Conservation (phyloP, 2,888 invertebrate genomes). For the Nephrotoma appendiculata region DNA sequence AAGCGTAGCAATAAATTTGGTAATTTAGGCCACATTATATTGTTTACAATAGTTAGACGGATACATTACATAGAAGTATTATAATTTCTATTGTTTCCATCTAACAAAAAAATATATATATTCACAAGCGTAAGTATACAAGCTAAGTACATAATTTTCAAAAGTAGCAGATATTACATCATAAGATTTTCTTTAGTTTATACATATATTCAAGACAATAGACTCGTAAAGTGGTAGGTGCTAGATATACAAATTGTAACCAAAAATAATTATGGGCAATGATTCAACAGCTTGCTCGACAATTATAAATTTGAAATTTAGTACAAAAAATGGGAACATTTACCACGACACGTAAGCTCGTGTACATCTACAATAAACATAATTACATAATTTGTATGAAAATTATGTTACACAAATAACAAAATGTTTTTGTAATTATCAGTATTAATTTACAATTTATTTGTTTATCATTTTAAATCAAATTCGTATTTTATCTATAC, state of each 20-base stretch:
- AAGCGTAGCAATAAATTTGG: neutral
- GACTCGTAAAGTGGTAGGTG: neutral
- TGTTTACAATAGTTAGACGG: neutral
- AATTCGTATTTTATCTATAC: neutral
- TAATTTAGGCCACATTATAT: neutral
- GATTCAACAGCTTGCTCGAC: neutral
- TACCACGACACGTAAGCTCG: neutral
- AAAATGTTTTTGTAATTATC: neutral
- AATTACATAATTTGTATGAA: neutral
- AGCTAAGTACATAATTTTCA: neutral
- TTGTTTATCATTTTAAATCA: neutral
- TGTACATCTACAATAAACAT: neutral
- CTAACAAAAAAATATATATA: neutral
- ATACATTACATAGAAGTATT: neutral
- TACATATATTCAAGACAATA: neutral
- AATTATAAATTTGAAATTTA: neutral
- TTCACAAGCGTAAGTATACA: neutral
- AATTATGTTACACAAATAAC: neutral
- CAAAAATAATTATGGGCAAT: neutral
- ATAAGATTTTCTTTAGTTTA: neutral
- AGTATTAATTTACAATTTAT: neutral
- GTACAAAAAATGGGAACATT: neutral
- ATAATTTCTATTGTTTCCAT: neutral
- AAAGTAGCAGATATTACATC: neutral
- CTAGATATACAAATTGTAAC: neutral